A percentile compares a stretch with the other conserved stretches of the same genome.
Conservation (phyloP, 2,888 invertebrate genomes). For the Eudasyphora cyanicolor region DNA sequence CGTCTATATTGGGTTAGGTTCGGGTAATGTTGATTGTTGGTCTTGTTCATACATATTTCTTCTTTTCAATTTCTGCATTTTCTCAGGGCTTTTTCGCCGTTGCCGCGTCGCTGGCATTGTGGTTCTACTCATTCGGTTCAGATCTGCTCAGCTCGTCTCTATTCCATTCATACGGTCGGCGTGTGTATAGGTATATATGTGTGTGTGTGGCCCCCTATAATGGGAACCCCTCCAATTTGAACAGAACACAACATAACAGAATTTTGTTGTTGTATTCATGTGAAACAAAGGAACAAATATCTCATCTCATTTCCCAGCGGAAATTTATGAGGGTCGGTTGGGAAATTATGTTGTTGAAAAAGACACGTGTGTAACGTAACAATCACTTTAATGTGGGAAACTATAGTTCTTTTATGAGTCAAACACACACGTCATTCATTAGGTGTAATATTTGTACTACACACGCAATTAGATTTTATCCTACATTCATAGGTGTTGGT, state of each 20-base stretch:
- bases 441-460: too few species aligned
- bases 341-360: neutral
- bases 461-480: too few species aligned
- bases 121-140: too few species aligned
- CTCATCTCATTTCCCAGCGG: neutral
- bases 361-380: too few species aligned
- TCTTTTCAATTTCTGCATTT: conserved; percentile 7
- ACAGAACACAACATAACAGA: conserved; percentile 1
- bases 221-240: neutral
- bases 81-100: neutral
- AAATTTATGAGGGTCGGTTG: conserved; percentile 20
- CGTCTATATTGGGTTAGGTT: conserved; percentile 61
- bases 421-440: too few species aligned
- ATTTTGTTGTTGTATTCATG: neutral
- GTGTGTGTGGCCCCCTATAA: conserved; percentile 29
- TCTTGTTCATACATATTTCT: conserved; percentile 30
- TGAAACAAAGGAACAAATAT: conserved; percentile 1
- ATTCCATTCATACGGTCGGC: neutral
- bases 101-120: neutral
- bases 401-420: too few species aligned
- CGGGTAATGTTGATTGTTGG: conserved; percentile 41
- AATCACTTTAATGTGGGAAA: too few species aligned
- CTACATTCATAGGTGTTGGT: too few species aligned
- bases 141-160: too few species aligned
- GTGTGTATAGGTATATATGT: too few species aligned